phyloP scores from a whole-genome alignment of 2,888 invertebrate species.

The Ophioninae sp. region DNA sequence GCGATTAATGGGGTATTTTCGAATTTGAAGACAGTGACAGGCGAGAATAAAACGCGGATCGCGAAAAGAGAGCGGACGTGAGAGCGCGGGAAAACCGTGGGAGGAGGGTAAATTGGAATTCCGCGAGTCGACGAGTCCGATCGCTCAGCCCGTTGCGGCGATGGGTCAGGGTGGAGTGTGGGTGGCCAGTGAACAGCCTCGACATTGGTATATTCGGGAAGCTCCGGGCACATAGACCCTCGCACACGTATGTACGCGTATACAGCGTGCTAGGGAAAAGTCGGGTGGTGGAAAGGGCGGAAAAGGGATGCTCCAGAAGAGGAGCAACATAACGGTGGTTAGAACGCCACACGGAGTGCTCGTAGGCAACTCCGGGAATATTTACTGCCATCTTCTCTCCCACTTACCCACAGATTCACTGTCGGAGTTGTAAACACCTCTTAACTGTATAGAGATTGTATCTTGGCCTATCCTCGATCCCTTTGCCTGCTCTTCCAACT shows the following conservation, averaged over 20 bases:
- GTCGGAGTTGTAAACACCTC: slow-evolving; percentile 81
- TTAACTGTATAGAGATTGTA: slow-evolving; percentile 80
- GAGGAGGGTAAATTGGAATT: slow-evolving; percentile 76
- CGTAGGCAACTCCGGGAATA: slow-evolving; percentile 74
- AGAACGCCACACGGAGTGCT: slow-evolving; percentile 58
- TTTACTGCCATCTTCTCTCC: slow-evolving; percentile 81
- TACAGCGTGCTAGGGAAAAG: slow-evolving; percentile 20
- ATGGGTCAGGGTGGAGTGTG: slow-evolving; percentile 62
- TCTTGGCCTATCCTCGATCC: slow-evolving; percentile 68
- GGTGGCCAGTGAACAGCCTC: slow-evolving; percentile 64
- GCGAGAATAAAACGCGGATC: slow-evolving; percentile 56
- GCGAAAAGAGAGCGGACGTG: slow-evolving; percentile 56
- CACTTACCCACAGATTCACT: slow-evolving; percentile 81
- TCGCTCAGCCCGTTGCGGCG: slow-evolving; percentile 54
- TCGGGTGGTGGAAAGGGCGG: slow-evolving; percentile 37
- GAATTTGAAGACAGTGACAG: slow-evolving; percentile 70
- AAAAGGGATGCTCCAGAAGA: slow-evolving; percentile 54
- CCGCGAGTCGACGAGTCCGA: slow-evolving; percentile 73
- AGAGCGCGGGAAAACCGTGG: slow-evolving; percentile 58
- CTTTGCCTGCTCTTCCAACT: slow-evolving; percentile 62
- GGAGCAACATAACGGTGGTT: slow-evolving; percentile 22
- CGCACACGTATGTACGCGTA: background rate
- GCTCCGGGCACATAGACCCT: background rate
- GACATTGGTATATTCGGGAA: slow-evolving; percentile 53
- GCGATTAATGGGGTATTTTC: slow-evolving; percentile 76